Conservation (phyloP, 1,140 invertebrate species). For the Penaeus indicus region DNA sequence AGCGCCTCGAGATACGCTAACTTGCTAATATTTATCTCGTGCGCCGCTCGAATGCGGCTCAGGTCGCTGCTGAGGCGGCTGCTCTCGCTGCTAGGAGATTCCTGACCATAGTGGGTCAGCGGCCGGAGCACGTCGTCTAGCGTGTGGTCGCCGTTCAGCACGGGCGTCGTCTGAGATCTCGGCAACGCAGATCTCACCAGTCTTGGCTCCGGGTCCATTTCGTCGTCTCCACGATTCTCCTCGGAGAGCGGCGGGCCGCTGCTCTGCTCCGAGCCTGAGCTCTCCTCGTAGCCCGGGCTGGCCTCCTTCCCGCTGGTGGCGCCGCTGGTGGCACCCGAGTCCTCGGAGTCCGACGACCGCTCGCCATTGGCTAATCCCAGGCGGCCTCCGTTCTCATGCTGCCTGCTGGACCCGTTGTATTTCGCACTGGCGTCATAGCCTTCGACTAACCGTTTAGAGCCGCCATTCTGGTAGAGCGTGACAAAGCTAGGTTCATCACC, state of each 20-base stretch:
- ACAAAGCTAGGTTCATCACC: constrained; percentile 53
- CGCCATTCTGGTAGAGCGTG: constrained; percentile 55
- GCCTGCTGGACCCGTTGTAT: not conserved
- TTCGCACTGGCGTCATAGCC: constrained; percentile 47
- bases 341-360: constrained; percentile 65
- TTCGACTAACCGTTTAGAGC: constrained; percentile 50
- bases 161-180: constrained; percentile 60
- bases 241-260: constrained; percentile 56
- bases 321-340: constrained; percentile 61
- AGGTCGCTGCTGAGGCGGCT: constrained; percentile 49
- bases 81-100: constrained; percentile 41
- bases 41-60: constrained; percentile 62
- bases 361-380: constrained; percentile 57
- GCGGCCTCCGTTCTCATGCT: constrained; percentile 41
- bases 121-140: constrained; percentile 63
- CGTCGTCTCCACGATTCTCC: constrained; percentile 44
- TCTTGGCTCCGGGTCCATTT: constrained; percentile 28
- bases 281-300: constrained; percentile 64
- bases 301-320: constrained; percentile 66
- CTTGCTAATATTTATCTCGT: constrained; percentile 65
- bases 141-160: constrained; percentile 60
- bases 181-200: constrained; percentile 41
- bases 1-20: constrained; percentile 64
- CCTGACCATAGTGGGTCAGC: constrained; percentile 57
- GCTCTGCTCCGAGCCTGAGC: constrained; percentile 64